Conservation (phyloP, 92 coral and sea anemone genomes). For the Heliopora coerulea region DNA sequence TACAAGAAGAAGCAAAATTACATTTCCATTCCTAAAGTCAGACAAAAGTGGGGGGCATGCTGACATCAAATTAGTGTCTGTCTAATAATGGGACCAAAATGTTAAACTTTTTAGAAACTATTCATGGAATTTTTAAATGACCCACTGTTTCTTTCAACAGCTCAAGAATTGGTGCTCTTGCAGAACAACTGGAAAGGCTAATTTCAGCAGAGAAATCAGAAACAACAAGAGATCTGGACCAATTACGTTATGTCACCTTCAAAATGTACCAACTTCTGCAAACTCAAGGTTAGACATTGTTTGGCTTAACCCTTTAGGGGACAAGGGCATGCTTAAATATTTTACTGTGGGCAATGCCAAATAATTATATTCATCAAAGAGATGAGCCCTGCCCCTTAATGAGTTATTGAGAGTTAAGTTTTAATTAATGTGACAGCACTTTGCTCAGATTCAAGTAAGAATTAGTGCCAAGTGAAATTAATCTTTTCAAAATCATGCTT, state of each 20-base stretch:
- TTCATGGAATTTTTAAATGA: neutral
- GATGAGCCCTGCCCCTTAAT: too few species aligned
- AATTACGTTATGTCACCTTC: conserved; percentile 88
- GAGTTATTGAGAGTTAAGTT: too few species aligned
- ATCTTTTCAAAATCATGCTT: too few species aligned
- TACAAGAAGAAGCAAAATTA: too few species aligned
- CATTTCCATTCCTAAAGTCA: too few species aligned
- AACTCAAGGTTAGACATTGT: conserved; percentile 74
- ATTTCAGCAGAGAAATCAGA: conserved; percentile 68
- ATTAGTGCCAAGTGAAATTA: too few species aligned
- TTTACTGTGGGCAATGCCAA: too few species aligned
- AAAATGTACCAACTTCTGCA: conserved; percentile 89
- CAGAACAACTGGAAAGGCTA: conserved; percentile 89
- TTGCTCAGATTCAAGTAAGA: too few species aligned
- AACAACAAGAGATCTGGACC: conserved; percentile 75
- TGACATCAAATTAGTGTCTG: neutral
- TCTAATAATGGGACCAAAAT: neutral
- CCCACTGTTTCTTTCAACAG: conserved; percentile 34
- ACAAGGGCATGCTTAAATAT: too few species aligned
- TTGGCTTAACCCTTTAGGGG: neutral
- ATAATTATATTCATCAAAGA: too few species aligned
- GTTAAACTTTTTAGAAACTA: neutral
- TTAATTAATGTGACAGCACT: too few species aligned
- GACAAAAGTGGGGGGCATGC: too few species aligned
- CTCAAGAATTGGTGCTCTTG: conserved; percentile 78